phyloP scores from a whole-genome alignment of 2,797 vertebrate genomes.

The Rhinichthys osculus region DNA sequence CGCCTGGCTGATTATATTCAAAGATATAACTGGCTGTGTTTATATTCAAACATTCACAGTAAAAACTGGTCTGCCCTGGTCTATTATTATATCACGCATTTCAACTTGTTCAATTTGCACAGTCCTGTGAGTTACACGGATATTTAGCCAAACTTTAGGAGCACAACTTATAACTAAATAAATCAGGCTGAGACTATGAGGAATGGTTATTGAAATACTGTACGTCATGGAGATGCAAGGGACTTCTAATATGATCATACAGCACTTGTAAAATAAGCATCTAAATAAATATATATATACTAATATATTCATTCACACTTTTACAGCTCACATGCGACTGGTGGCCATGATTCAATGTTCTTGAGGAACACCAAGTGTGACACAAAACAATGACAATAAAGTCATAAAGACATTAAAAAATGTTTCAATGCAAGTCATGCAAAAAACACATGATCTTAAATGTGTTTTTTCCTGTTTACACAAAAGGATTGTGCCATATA shows the following conservation, averaged over 20 bases:
- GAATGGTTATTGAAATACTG: background rate
- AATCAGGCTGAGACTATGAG: background rate
- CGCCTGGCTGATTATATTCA: no score
- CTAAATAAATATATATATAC: background rate
- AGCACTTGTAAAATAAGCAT: background rate
- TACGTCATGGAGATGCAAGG: background rate
- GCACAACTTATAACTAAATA: background rate
- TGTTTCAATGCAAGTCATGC: background rate
- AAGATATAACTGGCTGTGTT: background rate
- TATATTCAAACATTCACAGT: background rate
- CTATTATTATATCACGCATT: background rate
- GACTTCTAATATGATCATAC: background rate
- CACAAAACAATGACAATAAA: background rate
- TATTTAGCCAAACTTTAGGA: background rate
- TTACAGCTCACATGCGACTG: background rate
- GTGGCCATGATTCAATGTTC: background rate
- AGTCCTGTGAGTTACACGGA: background rate
- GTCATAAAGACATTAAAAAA: background rate
- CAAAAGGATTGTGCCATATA: background rate
- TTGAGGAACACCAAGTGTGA: background rate
- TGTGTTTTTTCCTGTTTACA: slow-evolving; percentile 8
- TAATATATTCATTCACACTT: background rate
- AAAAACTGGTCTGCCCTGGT: background rate
- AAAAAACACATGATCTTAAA: background rate
- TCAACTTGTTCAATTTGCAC: background rate